Conservation (phyloP, 2,888 invertebrate species). For the Eupithecia insigniata region DNA sequence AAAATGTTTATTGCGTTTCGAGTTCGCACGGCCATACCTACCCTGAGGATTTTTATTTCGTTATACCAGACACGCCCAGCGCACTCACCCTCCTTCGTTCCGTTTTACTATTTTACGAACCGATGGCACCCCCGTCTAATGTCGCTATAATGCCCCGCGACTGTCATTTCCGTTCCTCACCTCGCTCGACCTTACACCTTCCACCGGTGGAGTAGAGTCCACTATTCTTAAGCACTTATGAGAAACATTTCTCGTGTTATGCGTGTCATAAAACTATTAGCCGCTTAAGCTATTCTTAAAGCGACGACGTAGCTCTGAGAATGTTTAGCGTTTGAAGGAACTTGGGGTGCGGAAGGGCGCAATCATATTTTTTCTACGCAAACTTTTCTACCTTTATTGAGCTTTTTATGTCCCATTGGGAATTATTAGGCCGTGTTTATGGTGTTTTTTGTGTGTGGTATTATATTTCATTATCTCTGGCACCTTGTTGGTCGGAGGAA, state of each 20-base stretch:
- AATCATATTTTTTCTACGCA: constrained; percentile 65
- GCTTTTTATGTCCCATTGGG: constrained; percentile 75
- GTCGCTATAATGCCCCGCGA: constrained; percentile 74
- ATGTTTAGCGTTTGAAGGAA: constrained; percentile 62
- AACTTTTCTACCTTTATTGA: constrained; percentile 66
- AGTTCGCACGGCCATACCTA: constrained; percentile 78
- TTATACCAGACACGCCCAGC: constrained; percentile 73
- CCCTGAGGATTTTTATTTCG: constrained; percentile 80
- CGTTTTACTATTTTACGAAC: constrained; percentile 73
- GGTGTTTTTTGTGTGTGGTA: constrained; percentile 65
- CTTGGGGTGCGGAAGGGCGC: constrained; percentile 72
- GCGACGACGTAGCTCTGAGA: constrained; percentile 71
- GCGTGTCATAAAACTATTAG: constrained; percentile 85
- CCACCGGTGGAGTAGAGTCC: constrained; percentile 52
- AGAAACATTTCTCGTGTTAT: constrained; percentile 66
- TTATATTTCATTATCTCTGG: constrained; percentile 79
- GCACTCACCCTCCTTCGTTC: constrained; percentile 58
- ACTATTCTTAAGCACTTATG: constrained; percentile 48
- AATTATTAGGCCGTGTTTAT: constrained; percentile 71
- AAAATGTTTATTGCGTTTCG: constrained; percentile 83
- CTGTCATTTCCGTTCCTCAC: constrained; percentile 69
- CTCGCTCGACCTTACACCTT: constrained; percentile 56
- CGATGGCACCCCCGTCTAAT: constrained; percentile 76
- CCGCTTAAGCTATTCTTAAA: constrained; percentile 81
- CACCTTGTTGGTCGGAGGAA: constrained; percentile 68